Evolutionary conservation across 2,797 vertebrate genomes (phyloP), one percentile per base, ranked within the genome.

Genomic region (Mionectes olivaceus): DNA sequence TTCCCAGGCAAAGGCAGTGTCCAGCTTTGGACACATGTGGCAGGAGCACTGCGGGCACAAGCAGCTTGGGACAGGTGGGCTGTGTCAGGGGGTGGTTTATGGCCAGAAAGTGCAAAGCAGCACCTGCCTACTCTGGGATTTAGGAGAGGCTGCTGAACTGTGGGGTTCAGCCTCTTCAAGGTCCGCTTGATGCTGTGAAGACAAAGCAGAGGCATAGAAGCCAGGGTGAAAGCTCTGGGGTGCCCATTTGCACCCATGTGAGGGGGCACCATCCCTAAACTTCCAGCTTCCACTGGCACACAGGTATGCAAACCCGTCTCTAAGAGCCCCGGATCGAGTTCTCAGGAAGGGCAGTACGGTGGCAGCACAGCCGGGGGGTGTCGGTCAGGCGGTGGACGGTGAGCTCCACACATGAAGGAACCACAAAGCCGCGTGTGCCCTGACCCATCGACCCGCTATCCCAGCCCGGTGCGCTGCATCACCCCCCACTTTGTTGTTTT

Each of bases 401-500:
- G 32, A 16, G 60, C 15, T 43, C 11, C 3, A 63, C 25, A 53
- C 50, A 59, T 0, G 37, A 90, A 96, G 87, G 93, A 95, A 93
- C 84, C 46, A 13, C 9, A 13, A 41, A 59, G 68, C 19, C 3
- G 90, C 13, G 13, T 96, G 96, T n/a, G 61, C 24, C 80, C 77
- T 93, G 96, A 95, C 97, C 96, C 30, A 5, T 53, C 56, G 91
- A 92, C 96, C 94, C 11, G 0, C 55, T 1, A 21, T 53, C 89
- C 71, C 11, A 6, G 75, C 11, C 60, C 15, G 1, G 24, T 3
- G 13, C 8, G 2, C 28, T 8, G 8, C 83, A 68, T 74, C 65
- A 2, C 69, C 47, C 78, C 55, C 73, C 3, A 8, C 70, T 93
- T 93, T 97, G 97, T 96, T 97, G 87, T 96, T 96, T 96, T 89